Evolutionary conservation across 2,797 vertebrate species (phyloP), one percentile per base, ranked within the genome.

Genomic region (Hemibagrus guttatus): DNA sequence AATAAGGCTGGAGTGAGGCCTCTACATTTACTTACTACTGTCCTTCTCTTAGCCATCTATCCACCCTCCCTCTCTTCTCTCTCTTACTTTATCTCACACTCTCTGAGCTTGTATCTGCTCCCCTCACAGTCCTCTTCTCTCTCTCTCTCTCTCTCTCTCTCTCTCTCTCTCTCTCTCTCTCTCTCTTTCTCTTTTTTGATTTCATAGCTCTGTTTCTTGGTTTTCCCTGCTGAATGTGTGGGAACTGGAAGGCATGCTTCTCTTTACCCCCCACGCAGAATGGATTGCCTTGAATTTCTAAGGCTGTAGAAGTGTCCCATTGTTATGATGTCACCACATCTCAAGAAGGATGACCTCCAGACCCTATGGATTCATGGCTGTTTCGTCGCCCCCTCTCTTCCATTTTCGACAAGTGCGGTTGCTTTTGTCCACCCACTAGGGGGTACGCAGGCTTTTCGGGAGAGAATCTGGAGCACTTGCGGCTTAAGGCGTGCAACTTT

Each of bases 311-410:
- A 97, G 97, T 97, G 96, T 97, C 96, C 97, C 95, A 98, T 98
- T 99, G 98, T 99, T 96, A 96, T 97, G 96, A 97, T 98, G 97
- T 99, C 98, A 98, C 96, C 92, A 94, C 97, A 94, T 96, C 97
- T 98, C 97, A 98, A 97, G 97, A 96, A 97, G 94, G 95, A 95
- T 97, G 97, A 99, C 98, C 98, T 97, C 96, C 97, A 96, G 96
- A 97, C 96, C 95, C 96, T 96, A 95, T 96, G 96, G 97, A 97
- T 97, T 97, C 96, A 95, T 96, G 96, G 95, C 94, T 94, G 95
- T 95, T 88, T 95, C 93, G 93, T 88, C 86, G 83, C 94, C 92
- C 92, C 93, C 93, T 94, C 95, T 93, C 93, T 93, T 93, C 69
- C 81, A 83, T 89, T 87, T 87, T 86, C 82, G 81, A 89, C 92